Evolutionary conservation across 2,113 vertebrate species (phyloP).

Genomic region (Brachyhypopomus gauderio): DNA sequence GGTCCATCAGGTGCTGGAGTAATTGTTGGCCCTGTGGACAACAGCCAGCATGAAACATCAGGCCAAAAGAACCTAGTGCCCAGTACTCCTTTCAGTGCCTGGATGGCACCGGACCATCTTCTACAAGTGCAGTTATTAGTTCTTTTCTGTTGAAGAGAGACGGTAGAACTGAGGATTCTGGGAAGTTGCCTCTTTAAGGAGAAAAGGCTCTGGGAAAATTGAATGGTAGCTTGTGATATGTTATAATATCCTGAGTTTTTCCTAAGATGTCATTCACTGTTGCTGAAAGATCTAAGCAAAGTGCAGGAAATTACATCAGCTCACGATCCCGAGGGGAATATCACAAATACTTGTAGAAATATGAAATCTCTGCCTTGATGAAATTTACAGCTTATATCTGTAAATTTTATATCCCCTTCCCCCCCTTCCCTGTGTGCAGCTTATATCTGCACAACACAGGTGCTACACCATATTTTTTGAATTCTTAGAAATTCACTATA

Average conservation of each 20-base stretch:
- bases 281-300: neutral
- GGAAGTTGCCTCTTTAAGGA: too few species aligned
- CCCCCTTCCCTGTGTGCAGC: too few species aligned
- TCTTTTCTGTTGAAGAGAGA: neutral
- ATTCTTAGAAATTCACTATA: neutral
- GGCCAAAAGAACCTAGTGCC: neutral
- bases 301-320: neutral
- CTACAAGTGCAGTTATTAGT: neutral
- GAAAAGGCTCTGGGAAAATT: neutral
- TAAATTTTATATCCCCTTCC: too few species aligned
- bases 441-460: neutral
- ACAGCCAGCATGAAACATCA: slow-evolving; percentile 6
- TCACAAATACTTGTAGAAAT: too few species aligned
- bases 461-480: neutral
- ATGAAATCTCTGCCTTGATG: too few species aligned
- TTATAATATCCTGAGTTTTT: neutral
- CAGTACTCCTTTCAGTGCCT: too few species aligned
- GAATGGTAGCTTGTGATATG: neutral
- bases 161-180: too few species aligned
- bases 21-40: slow-evolving; percentile 68
- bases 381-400: neutral
- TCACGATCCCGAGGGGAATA: too few species aligned
- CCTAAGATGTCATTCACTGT: neutral
- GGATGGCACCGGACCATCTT: too few species aligned
- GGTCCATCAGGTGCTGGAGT: slow-evolving; percentile 67